A percentile compares a stretch with the other conserved stretches of the same genome.
Conservation (phyloP, 2,888 invertebrate genomes). For the Noctua fimbriata region DNA sequence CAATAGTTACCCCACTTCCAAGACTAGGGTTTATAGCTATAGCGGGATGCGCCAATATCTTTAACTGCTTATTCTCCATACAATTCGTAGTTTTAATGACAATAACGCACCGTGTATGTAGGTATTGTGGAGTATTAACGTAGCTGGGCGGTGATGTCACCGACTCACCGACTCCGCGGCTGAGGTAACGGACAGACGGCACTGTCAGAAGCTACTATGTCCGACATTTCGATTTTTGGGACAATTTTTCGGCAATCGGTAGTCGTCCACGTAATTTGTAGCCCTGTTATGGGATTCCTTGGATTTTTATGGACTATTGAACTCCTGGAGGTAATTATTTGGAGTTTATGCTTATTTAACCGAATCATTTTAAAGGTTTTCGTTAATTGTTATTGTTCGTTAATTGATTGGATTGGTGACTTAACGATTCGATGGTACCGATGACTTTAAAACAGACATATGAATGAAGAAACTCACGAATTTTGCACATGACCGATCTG, state of each 20-base stretch:
- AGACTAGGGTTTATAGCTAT: constrained; percentile 58
- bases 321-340: constrained; percentile 21
- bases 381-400: constrained; percentile 8
- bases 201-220: constrained; percentile 37
- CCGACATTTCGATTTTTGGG: constrained; percentile 35
- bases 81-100: constrained; percentile 66
- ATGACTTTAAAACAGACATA: background rate
- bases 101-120: constrained; percentile 65
- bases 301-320: constrained; percentile 21
- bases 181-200: constrained; percentile 76
- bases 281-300: constrained; percentile 20
- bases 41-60: constrained; percentile 65
- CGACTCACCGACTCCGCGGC: constrained; percentile 71
- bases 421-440: background rate
- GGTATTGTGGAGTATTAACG: constrained; percentile 76
- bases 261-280: constrained; percentile 25
- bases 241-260: constrained; percentile 38
- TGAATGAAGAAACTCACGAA: background rate
- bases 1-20: constrained; percentile 62
- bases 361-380: constrained; percentile 14
- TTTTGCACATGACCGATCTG: background rate
- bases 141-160: constrained; percentile 83
- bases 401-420: constrained; percentile 14
- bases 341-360: constrained; percentile 4
- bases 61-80: constrained; percentile 66